These are phyloP conservation scores for Thymallus thymallus DNA, from an alignment of 2,113 vertebrate genomes.

Conservation along the genomic window DNA sequence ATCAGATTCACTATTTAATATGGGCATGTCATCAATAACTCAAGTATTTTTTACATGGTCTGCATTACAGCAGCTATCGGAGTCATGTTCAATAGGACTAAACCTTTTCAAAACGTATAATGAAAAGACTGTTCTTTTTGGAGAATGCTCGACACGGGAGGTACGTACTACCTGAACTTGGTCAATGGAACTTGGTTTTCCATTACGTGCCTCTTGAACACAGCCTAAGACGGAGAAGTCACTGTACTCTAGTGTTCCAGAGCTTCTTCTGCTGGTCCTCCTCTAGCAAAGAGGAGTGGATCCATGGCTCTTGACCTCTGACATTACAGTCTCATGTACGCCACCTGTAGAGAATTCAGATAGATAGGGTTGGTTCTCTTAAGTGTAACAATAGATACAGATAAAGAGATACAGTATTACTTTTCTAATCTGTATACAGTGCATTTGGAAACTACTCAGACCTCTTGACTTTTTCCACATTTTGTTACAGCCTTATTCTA, in stretches of 20 bases:
- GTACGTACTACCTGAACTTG: no score
- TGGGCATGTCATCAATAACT: not conserved
- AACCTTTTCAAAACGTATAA: not conserved
- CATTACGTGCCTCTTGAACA: not conserved
- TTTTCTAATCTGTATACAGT: not conserved
- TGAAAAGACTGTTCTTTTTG: no score
- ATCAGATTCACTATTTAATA: not conserved
- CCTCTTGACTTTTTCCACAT: no score
- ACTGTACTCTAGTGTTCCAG: not conserved
- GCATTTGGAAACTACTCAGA: no score
- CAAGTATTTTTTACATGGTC: not conserved
- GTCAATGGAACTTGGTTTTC: no score
- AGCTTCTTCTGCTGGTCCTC: not conserved
- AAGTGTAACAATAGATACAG: not conserved
- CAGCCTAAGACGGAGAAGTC: not conserved
- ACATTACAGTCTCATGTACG: conserved; percentile 65
- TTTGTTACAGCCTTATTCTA: no score
- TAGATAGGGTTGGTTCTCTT: not conserved
- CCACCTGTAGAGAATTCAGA: conserved; percentile 53
- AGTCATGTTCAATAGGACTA: not conserved
- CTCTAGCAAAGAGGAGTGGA: not conserved
- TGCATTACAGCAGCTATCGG: not conserved
- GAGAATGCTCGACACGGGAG: no score
- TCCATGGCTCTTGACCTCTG: not conserved
- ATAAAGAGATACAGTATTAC: not conserved